phyloP scores from a whole-genome alignment of 2,113 vertebrate genomes.

The Pipra filicauda region DNA sequence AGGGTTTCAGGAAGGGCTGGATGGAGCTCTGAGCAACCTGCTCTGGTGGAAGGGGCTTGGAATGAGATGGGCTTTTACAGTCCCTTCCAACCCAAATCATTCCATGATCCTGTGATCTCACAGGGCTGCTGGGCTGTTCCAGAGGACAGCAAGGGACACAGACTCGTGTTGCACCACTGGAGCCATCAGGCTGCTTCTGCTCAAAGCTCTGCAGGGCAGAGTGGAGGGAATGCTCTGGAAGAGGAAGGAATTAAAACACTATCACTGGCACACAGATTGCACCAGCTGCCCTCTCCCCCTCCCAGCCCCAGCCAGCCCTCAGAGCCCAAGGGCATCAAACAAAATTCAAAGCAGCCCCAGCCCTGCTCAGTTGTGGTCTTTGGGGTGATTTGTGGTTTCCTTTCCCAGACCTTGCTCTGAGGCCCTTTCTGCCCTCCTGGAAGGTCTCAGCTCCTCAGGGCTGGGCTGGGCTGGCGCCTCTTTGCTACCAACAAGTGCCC shows the following conservation, averaged over 20 bases:
- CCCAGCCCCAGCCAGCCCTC: not conserved
- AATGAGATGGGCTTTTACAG: not conserved
- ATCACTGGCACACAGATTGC: constrained; percentile 22
- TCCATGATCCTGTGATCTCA: not conserved
- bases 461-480: not conserved
- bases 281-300: not conserved
- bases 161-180: rapidly evolving
- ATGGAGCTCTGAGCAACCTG: not conserved
- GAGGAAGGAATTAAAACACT: constrained; percentile 52
- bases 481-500: not conserved
- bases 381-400: not conserved
- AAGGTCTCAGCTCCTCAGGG: not conserved
- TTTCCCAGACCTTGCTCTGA: not conserved
- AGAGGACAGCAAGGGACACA: not conserved
- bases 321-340: constrained; percentile 1
- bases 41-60: not conserved
- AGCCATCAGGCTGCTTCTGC: not conserved
- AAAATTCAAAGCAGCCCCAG: not conserved
- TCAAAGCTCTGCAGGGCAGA: not conserved
- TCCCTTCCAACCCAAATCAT: not conserved
- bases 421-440: not conserved
- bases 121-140: not conserved
- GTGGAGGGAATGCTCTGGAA: not conserved
- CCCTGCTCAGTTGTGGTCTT: not conserved
- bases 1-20: not conserved